A percentile compares a stretch with the other conserved stretches of the same genome.
phyloP scores from a whole-genome alignment of 2,113 vertebrate species.

The Brachypteracias leptosomus region DNA sequence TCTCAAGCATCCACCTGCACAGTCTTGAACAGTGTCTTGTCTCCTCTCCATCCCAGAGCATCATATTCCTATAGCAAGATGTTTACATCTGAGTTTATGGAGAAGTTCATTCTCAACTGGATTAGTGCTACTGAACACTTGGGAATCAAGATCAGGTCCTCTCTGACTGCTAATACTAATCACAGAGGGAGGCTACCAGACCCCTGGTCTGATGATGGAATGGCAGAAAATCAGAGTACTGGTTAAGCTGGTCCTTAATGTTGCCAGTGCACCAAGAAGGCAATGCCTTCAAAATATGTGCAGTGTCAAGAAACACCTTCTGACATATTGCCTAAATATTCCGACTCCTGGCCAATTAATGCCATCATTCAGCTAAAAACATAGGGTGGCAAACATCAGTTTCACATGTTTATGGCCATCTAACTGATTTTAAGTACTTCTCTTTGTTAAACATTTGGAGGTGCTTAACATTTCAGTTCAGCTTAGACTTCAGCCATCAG shows the following conservation, averaged over 20 bases:
- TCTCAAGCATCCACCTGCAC: background rate
- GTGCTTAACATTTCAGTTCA: constrained; percentile 17
- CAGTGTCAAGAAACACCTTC: constrained; percentile 3
- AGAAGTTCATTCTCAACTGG: background rate
- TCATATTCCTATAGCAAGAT: background rate
- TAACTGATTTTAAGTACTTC: constrained; percentile 26
- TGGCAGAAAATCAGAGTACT: background rate
- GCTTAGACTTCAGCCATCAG: background rate
- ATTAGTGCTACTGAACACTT: background rate
- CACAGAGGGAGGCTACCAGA: background rate
- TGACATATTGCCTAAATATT: background rate
- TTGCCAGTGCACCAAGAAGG: background rate
- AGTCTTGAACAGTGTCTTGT: too few species aligned
- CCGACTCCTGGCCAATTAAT: background rate
- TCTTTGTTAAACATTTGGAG: constrained; percentile 38
- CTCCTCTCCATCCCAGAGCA: background rate
- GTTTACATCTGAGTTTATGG: background rate
- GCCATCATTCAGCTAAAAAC: background rate
- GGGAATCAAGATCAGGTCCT: background rate
- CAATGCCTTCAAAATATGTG: background rate
- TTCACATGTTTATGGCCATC: background rate
- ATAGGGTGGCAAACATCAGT: background rate
- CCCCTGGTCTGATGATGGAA: background rate
- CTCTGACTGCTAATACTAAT: background rate
- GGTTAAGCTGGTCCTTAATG: background rate